Percentiles rank a stretch among this genome's conserved stretches.
Conservation (phyloP, 2,797 vertebrate genomes). For the Sylvia borin region DNA sequence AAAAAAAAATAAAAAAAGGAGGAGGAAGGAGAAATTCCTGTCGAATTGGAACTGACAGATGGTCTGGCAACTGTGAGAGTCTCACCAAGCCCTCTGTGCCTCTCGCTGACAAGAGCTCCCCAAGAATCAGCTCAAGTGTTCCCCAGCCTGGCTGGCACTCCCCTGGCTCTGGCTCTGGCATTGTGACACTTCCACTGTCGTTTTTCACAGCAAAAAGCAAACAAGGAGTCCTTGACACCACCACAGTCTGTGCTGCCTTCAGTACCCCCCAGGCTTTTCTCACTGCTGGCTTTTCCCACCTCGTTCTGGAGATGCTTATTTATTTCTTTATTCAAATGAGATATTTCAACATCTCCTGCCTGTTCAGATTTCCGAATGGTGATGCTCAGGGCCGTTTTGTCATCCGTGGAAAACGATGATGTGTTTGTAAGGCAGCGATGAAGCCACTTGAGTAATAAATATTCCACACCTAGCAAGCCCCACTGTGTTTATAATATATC, state of each 20-base stretch:
- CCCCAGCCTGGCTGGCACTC: neutral
- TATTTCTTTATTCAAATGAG: neutral
- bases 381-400: neutral
- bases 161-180: neutral
- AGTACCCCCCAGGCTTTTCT: neutral
- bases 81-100: neutral
- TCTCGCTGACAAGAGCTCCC: neutral
- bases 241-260: neutral
- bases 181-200: neutral
- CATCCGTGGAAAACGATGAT: neutral
- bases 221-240: neutral
- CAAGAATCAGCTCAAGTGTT: neutral
- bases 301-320: neutral
- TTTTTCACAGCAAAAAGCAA: slow-evolving; percentile 33
- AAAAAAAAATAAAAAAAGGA: fast-evolving
- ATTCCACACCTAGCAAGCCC: neutral
- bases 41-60: slow-evolving; percentile 6
- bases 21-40: neutral
- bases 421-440: neutral
- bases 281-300: neutral
- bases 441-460: neutral
- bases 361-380: neutral
- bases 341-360: neutral
- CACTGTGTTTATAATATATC: neutral
- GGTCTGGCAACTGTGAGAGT: neutral